phyloP scores from a whole-genome alignment of 2,888 invertebrate genomes.

The Melieria picta region DNA sequence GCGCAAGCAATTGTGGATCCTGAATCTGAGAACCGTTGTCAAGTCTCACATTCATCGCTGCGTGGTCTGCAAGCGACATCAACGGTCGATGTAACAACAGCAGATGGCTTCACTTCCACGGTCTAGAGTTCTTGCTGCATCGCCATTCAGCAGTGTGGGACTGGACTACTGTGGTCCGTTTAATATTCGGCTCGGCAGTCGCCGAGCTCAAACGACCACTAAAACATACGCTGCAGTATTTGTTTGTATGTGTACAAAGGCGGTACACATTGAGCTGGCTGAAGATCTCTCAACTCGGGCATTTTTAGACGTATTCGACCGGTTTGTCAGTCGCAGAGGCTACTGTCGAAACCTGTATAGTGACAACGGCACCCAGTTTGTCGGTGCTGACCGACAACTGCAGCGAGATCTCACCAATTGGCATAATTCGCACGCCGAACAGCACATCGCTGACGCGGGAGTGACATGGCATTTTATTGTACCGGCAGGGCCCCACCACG shows the following conservation, averaged over 20 bases:
- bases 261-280: conserved; percentile 13
- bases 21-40: too few species aligned
- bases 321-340: conserved; percentile 5
- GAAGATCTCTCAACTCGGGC: neutral
- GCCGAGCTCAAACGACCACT: neutral
- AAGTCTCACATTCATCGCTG: neutral
- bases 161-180: too few species aligned
- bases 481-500: neutral
- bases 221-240: neutral
- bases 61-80: neutral
- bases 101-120: conserved; percentile 2
- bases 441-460: neutral
- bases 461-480: neutral
- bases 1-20: neutral
- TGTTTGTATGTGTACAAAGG: conserved; percentile 1
- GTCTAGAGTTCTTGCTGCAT: neutral
- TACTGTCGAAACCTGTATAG: neutral
- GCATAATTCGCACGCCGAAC: neutral
- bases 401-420: neutral
- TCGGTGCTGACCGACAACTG: neutral
- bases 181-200: neutral
- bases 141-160: neutral
- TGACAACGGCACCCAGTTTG: conserved; percentile 14
- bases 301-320: neutral
- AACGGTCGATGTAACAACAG: neutral